These are phyloP conservation scores for Aviceda subcristata DNA, from an alignment of 2,113 vertebrate genomes.

Conservation along the genomic window DNA sequence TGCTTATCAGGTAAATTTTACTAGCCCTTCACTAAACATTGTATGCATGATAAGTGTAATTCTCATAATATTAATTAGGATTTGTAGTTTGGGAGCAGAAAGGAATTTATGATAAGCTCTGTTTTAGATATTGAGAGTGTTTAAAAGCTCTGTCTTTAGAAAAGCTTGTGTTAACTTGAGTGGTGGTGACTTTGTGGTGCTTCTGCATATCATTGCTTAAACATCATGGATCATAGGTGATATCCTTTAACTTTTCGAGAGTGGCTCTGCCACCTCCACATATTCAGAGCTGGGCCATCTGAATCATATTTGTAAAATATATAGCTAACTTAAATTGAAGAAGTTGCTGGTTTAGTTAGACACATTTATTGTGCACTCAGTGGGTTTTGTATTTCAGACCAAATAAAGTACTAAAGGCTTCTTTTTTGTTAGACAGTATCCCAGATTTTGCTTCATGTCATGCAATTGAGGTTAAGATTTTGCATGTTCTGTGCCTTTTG, in stretches of 20 bases:
- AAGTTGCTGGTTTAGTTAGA: neutral
- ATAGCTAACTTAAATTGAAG: neutral
- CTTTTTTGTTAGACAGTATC: neutral
- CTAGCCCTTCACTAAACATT: neutral
- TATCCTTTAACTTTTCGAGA: neutral
- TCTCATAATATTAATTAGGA: neutral
- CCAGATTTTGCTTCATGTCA: neutral
- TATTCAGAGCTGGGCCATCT: neutral
- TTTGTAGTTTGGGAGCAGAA: neutral
- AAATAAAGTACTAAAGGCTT: neutral
- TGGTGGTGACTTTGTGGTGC: neutral
- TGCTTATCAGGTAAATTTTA: neutral
- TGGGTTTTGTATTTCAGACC: neutral
- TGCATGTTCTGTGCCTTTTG: neutral
- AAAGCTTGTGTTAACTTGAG: neutral
- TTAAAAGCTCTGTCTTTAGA: neutral
- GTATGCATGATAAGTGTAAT: neutral
- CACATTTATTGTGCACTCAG: neutral
- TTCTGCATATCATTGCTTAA: neutral
- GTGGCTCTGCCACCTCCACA: neutral
- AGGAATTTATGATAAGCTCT: neutral
- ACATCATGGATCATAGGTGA: neutral
- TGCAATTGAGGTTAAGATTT: neutral
- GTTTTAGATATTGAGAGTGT: neutral
- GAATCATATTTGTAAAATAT: neutral